Evolutionary conservation across 2,113 vertebrate species (phyloP), one percentile per base, ranked within the genome.

Genomic region (Hypomesus transpacificus): DNA sequence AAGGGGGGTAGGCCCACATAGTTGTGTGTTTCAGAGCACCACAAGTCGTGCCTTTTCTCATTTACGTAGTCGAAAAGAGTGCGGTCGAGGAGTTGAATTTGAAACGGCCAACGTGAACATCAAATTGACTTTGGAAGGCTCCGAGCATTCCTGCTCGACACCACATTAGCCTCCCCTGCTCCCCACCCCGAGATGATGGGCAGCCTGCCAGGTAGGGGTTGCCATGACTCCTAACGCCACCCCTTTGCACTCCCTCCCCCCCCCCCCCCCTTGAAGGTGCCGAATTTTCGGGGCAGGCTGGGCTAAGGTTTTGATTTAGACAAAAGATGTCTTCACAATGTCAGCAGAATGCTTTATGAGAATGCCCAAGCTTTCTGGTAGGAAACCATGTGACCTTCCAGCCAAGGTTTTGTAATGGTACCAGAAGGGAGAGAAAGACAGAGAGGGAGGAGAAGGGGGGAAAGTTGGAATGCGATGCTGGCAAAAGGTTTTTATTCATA

Each of bases 281-380:
- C 94, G 92, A 90, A 91, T 94, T 94, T 93, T 84, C 73, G 86
- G 86, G 94, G 92, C 93, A 91, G 92, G 90, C 91, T 91, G 90
- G 91, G 94, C 92, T 93, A 92, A 92, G 92, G 85, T 93, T 96
- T 94, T 93, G 93, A 93, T 94, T 92, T 90, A 95, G 94, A 97
- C 94, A 96, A 96, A 96, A 96, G 95, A 95, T 94, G 92, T 94
- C 95, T 96, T 96, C 88, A 93, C 94, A 93, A 88, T 92, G 93
- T 96, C 94, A 94, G 94, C 94, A 94, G 92, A 96, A 94, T 92
- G 89, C 91, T 94, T 93, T 93, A 88, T 92, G 91, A 93, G 93
- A 96, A 95, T 92, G 93, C 90, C 91, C 92, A 92, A 90, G 87
- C 89, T 94, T 91, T 93, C 92, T 94, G 93, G 90, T 91, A 92